Conservation (phyloP, 2,797 vertebrate genomes). For the Pristis pectinata region DNA sequence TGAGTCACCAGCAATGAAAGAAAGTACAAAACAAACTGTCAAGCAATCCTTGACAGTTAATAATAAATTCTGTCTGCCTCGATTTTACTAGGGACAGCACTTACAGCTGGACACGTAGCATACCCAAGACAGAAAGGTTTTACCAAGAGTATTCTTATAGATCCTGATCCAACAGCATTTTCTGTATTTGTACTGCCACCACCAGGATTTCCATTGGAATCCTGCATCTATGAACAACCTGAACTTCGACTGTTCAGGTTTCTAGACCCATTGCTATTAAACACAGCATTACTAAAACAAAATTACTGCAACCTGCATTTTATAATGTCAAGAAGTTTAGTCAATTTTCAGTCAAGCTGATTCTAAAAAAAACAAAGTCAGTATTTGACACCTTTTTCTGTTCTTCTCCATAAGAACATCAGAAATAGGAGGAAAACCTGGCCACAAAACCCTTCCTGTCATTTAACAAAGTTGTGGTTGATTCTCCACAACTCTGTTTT, state of each 20-base stretch:
- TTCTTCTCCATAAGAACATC: too few relatives aligned
- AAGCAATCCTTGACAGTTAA: not conserved
- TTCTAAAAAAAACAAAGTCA: too few relatives aligned
- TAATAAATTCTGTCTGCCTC: not conserved
- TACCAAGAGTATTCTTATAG: not conserved
- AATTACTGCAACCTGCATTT: too few relatives aligned
- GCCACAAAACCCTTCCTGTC: too few relatives aligned
- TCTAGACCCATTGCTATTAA: not conserved
- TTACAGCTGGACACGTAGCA: not conserved
- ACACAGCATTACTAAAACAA: not conserved
- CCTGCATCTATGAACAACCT: not conserved
- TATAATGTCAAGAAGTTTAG: too few relatives aligned
- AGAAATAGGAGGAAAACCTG: too few relatives aligned
- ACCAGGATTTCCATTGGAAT: not conserved
- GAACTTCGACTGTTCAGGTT: not conserved
- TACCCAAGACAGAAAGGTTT: not conserved
- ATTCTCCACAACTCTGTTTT: too few relatives aligned
- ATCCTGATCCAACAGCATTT: not conserved
- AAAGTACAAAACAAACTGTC: too few relatives aligned
- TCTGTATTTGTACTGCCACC: not conserved
- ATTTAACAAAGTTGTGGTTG: too few relatives aligned
- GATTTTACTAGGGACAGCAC: not conserved
- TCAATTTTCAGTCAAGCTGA: too few relatives aligned
- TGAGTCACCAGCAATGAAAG: too few relatives aligned
- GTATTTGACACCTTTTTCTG: too few relatives aligned